These are phyloP conservation scores for Reticulitermes speratus DNA, from an alignment of 1,140 invertebrate species.

Conservation along the genomic window DNA sequence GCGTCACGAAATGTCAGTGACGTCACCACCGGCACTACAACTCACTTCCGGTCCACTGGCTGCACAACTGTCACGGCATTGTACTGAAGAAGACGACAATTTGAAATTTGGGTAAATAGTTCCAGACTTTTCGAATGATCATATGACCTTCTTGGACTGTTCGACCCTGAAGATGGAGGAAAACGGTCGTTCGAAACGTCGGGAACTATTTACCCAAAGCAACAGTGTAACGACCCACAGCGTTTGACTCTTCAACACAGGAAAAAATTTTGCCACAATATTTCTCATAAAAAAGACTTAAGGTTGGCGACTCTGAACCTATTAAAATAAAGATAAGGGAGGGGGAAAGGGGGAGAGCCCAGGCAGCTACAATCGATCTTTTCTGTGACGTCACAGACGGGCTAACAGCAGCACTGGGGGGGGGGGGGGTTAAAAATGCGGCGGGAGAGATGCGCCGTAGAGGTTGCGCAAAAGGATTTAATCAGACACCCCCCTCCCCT, in stretches of 20 bases:
- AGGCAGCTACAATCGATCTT: conserved; percentile 39
- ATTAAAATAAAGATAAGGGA: conserved; percentile 31
- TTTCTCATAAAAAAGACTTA: background rate
- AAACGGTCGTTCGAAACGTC: too few species aligned
- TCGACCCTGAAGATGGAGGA: too few species aligned
- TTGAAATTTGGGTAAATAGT: too few species aligned
- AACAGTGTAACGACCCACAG: too few species aligned
- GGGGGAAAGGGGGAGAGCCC: conserved; percentile 16
- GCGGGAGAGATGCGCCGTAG: conserved; percentile 17
- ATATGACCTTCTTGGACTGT: too few species aligned
- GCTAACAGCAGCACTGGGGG: conserved; percentile 29
- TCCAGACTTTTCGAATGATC: too few species aligned
- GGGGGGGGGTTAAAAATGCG: conserved; percentile 24
- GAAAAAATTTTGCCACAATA: background rate
- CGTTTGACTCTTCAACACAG: background rate
- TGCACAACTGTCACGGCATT: background rate
- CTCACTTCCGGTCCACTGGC: background rate
- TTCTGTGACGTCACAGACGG: conserved; percentile 38
- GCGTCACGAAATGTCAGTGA: too few species aligned
- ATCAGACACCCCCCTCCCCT: conserved; percentile 11
- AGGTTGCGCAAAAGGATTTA: conserved; percentile 25
- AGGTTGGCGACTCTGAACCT: conserved; percentile 21
- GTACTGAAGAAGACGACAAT: too few species aligned
- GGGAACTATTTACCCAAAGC: too few species aligned
- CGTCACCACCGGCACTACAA: too few species aligned